Evolutionary conservation across 1,140 invertebrate genomes (phyloP), one percentile per base, ranked within the genome.

Genomic region (Rhagoletis zephyria): DNA sequence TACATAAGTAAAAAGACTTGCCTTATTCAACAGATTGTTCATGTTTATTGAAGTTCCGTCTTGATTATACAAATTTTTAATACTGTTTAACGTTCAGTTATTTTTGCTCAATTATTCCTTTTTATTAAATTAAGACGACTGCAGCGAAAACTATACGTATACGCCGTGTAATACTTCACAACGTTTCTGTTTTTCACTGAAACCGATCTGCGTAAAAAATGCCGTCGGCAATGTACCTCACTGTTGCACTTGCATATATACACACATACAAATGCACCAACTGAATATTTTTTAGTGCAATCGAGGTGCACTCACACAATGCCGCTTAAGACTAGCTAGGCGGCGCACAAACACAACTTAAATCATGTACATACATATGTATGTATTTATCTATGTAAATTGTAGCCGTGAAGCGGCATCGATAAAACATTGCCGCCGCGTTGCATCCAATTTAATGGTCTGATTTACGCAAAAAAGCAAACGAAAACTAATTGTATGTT

Each of bases 361-460:
- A 63, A 63, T 30, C 5, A 16, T 14, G n/a, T 14, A 14, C 16
- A 63, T 14, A 14, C 16, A 63, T n/a, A 10, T 77, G 70, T 51
- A 16, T 51, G 70, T 81, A 42, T 74, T n/a, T 3, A 51, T 14
- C 4, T 30, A 59, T 81, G 74, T 56, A 81, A 56, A 51, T 81
- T 81, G 74, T 56, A 7, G 74, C 16, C 30, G 45, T 81, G 45
- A n/a, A 56, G 45, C 5, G n/a, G 30, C n/a, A 19, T 9, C 74
- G 74, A 81, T 81, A 16, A 81, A 56, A 81, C 74, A 81, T 51
- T 30, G n/a, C 74, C 74, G 74, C 42, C 67, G 67, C 16, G 9
- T 81, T 81, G 6, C 48, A 56, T 10, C 74, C 74, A 56, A 56
- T 56, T 81, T 56, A 81, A 81, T 81, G 48, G 74, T 51, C 74